Evolutionary conservation across 1,140 invertebrate species (phyloP), one percentile per base, ranked within the genome.

Genomic region (Drosophila arizonae): DNA sequence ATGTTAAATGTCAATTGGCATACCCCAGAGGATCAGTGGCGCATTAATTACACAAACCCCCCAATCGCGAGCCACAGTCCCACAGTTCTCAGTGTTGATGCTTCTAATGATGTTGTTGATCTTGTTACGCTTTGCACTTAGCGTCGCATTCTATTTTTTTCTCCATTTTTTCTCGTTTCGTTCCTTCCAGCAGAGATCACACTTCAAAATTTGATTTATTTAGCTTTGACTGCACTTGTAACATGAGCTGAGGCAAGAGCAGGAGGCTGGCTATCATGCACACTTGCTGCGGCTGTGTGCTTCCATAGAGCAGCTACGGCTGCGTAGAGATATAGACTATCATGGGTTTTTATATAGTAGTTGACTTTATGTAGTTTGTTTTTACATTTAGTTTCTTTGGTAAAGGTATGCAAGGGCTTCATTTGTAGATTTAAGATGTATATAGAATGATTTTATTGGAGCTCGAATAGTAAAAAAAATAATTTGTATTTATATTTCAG

Each of bases 1-100:
- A 88, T 88, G 84, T 88, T 88, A 88, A 88, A 88, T 88, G 84
- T 88, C 84, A 88, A 88, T 88, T 84, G 84, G 80, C 67, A 84
- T 88, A 80, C 84, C 80, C 84, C 57, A 66, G 84, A 84, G 84
- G 73, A 88, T 87, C 79, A 75, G 76, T 69, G 70, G 56, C 45
- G 84, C 82, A 87, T 87, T 87, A 77, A 88, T 87, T 82, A 87
- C 79, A 64, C 21, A 39, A 46, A 52, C 55, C 36, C 62, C 45
- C 39, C 61, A 52, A 79, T 72, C 50, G 30, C 21, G 17, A 63
- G 52, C 13, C 58, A 65, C 58, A 65, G 55, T 55, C 57, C 36
- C 39, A 10, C 36, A 52, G 30, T 33, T 45, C 26, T 28, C 46
- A 9, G 33, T 66, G 68, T 62, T 81, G 79, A 76, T 74, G 76